Evolutionary conservation across 2,888 invertebrate species (phyloP).

Genomic region (Drosophila atripex): DNA sequence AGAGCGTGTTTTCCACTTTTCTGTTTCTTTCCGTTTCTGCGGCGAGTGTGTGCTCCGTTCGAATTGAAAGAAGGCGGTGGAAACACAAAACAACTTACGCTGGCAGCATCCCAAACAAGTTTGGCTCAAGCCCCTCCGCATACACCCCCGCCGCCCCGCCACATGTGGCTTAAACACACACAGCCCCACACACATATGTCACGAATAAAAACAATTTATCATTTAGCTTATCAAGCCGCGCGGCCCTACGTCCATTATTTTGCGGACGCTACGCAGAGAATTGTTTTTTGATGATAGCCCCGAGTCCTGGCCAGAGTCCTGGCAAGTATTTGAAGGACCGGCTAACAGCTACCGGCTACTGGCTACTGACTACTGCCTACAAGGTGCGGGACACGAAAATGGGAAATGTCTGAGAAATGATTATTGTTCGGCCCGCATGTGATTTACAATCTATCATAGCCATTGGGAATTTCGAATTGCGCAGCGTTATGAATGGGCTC

Average conservation of each 20-base stretch:
- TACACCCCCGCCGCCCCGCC: conserved; percentile 8
- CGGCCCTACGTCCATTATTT: conserved; percentile 77
- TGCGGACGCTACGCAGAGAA: conserved; percentile 73
- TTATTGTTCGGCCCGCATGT: conserved; percentile 53
- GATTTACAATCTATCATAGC: conserved; percentile 44
- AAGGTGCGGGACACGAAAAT: conserved; percentile 50
- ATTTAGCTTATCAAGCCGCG: conserved; percentile 74
- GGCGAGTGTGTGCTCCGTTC: not conserved
- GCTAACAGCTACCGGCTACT: too few species aligned
- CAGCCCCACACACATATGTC: conserved; percentile 59
- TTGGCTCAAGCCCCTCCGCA: not conserved
- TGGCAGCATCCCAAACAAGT: conserved; percentile 53
- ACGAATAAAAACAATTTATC: conserved; percentile 78
- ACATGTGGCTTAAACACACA: conserved; percentile 17
- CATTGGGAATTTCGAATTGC: conserved; percentile 56
- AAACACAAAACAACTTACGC: conserved; percentile 61
- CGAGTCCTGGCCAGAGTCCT: conserved; percentile 14
- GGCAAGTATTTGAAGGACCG: not conserved
- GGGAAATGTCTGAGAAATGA: conserved; percentile 68
- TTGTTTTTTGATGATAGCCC: conserved; percentile 76
- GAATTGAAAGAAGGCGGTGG: conserved; percentile 16
- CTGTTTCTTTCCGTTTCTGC: conserved; percentile 40
- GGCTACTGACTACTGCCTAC: conserved; percentile 3
- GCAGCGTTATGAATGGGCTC: conserved; percentile 34
- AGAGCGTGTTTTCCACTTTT: conserved; percentile 35